Percentiles rank a stretch among this genome's conserved stretches.
These are phyloP conservation scores for Lottia gigantea DNA, from an alignment of 2,888 invertebrate species.

Conservation along the genomic window DNA sequence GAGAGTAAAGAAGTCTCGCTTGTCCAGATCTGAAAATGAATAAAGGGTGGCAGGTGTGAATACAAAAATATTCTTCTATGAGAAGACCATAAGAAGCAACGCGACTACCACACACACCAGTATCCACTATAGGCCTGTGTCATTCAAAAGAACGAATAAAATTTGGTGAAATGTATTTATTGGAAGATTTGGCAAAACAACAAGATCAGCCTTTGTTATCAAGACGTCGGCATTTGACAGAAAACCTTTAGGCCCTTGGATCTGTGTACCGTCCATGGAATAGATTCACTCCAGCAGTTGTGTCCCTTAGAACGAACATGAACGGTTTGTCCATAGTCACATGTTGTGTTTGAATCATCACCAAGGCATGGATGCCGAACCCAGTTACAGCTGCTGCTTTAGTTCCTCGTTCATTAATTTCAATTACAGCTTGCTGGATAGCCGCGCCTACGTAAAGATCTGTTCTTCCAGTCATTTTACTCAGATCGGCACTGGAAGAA, in stretches of 20 bases:
- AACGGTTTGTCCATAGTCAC: neutral
- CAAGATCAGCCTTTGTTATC: no score
- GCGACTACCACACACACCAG: no score
- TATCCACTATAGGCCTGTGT: no score
- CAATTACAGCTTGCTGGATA: conserved; percentile 55
- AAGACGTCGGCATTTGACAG: no score
- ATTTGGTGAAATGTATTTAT: no score
- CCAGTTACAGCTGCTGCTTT: conserved; percentile 49
- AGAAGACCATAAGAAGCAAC: no score
- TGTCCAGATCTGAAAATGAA: neutral
- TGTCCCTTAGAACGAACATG: conserved; percentile 6
- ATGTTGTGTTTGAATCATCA: conserved; percentile 11
- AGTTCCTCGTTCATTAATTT: conserved; percentile 53
- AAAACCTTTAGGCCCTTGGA: neutral
- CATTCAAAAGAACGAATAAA: no score
- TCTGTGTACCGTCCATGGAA: conserved; percentile 1
- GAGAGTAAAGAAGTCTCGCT: neutral
- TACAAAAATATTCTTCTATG: no score
- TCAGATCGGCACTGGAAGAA: conserved; percentile 41
- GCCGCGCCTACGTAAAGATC: conserved; percentile 41
- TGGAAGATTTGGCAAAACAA: no score
- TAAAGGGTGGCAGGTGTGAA: no score
- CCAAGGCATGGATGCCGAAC: conserved; percentile 20
- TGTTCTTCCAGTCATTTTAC: conserved; percentile 35
- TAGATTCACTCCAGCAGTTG: neutral